phyloP scores from a whole-genome alignment of 2,797 vertebrate genomes.

The Hephaestus fuliginosus region DNA sequence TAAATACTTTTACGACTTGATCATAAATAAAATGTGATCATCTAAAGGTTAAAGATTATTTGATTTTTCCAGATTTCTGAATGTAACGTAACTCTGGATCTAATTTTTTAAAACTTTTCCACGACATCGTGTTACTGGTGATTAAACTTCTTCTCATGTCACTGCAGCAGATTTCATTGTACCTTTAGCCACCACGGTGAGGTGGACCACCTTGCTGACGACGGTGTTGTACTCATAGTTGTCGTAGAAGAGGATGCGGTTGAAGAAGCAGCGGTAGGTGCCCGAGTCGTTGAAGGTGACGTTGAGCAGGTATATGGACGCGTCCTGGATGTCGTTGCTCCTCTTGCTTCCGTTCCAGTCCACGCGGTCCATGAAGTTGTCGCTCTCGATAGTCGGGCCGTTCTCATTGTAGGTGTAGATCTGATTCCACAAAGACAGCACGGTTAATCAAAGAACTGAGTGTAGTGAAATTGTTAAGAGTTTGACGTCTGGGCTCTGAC shows the following conservation, averaged over 20 bases:
- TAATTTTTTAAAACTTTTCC: background rate
- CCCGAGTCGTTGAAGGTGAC: slow-evolving; percentile 92
- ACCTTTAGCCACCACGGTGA: slow-evolving; percentile 91
- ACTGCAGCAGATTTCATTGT: background rate
- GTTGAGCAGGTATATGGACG: slow-evolving; percentile 90
- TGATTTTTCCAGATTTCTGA: background rate
- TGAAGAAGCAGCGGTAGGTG: slow-evolving; percentile 88
- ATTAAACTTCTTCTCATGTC: background rate
- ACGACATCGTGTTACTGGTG: background rate
- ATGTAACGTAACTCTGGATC: background rate
- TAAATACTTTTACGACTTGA: background rate
- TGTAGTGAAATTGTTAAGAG: no score
- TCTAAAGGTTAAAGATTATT: no score
- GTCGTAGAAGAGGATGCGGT: slow-evolving; percentile 87
- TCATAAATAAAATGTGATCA: background rate
- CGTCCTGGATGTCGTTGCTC: slow-evolving; percentile 91
- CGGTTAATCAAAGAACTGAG: background rate
- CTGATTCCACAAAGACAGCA: slow-evolving; percentile 67
- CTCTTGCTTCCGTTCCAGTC: slow-evolving; percentile 90
- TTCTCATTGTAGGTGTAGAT: slow-evolving; percentile 84
- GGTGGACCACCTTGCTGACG: slow-evolving; percentile 85
- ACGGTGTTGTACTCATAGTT: slow-evolving; percentile 82
- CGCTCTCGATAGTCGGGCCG: slow-evolving; percentile 64
- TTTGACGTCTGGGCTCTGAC: no score
- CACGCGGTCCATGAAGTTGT: slow-evolving; percentile 84